These are phyloP conservation scores for Drosophila cardini DNA, from an alignment of 1,140 invertebrate species.

Conservation along the genomic window DNA sequence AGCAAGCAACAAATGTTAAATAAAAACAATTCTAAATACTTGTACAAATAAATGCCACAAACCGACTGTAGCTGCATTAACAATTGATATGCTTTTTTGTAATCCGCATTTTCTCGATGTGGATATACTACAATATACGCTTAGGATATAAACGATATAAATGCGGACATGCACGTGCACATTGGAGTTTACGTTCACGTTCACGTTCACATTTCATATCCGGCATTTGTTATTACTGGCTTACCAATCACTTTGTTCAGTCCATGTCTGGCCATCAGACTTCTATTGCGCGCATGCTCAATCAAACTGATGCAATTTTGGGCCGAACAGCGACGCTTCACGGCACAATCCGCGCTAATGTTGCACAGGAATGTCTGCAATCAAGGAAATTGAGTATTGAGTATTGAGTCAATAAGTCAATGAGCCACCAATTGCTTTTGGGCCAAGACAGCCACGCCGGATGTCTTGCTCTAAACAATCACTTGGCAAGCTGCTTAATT, in stretches of 20 bases:
- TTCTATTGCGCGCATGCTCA: constrained; percentile 78
- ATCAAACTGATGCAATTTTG: constrained; percentile 84
- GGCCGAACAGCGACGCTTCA: constrained; percentile 81
- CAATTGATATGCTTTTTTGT: constrained; percentile 27
- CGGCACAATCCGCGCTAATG: constrained; percentile 74
- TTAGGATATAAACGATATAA: constrained; percentile 2
- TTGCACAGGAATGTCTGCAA: constrained; percentile 70
- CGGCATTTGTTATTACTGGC: constrained; percentile 36
- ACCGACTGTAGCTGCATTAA: constrained; percentile 50
- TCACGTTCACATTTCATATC: constrained; percentile 54
- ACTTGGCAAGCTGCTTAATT: constrained; percentile 5
- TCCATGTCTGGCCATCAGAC: constrained; percentile 75
- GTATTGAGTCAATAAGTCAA: constrained; percentile 18
- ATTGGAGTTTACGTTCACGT: constrained; percentile 5
- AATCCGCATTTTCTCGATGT: constrained; percentile 2
- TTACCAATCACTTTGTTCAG: constrained; percentile 82
- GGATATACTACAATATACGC: constrained; percentile 5
- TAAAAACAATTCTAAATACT: constrained; percentile 12
- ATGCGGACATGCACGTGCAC: constrained; percentile 3
- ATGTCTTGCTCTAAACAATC: constrained; percentile 4
- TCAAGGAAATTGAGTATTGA: constrained; percentile 41
- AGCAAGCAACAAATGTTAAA: constrained; percentile 23
- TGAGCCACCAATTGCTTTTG: constrained; percentile 16
- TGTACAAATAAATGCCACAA: constrained; percentile 42
- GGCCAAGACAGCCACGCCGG: constrained; percentile 8